Percentiles rank a stretch among this genome's conserved stretches.
These are phyloP conservation scores for Carcina quercana DNA, from an alignment of 2,888 invertebrate genomes.

Conservation along the genomic window DNA sequence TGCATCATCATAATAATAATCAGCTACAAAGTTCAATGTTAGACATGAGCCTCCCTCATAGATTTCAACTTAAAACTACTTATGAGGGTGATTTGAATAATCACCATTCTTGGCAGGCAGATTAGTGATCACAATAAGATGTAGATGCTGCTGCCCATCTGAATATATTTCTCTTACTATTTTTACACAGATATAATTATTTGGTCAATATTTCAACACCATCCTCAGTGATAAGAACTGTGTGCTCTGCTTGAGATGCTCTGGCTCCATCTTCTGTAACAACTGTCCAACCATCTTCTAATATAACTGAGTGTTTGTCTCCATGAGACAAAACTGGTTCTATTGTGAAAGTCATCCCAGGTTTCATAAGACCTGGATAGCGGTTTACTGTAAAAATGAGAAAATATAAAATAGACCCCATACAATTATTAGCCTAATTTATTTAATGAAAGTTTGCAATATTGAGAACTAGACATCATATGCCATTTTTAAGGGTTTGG, in stretches of 20 bases:
- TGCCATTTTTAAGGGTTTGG: too few relatives aligned
- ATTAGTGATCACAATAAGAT: constrained; percentile 6
- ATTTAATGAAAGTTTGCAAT: too few relatives aligned
- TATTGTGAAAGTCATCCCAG: constrained; percentile 97
- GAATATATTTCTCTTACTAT: too few relatives aligned
- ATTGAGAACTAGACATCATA: too few relatives aligned
- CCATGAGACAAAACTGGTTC: constrained; percentile 93
- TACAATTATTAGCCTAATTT: not conserved
- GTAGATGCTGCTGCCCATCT: too few relatives aligned
- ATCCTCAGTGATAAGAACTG: constrained; percentile 85
- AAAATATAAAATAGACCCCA: constrained; percentile 3
- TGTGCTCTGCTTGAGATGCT: constrained; percentile 94
- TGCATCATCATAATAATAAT: too few relatives aligned
- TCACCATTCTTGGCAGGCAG: too few relatives aligned
- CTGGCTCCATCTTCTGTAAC: constrained; percentile 86
- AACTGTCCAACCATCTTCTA: constrained; percentile 95
- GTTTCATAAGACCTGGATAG: constrained; percentile 80
- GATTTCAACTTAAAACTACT: too few relatives aligned
- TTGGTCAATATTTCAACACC: constrained; percentile 87
- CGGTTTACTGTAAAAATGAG: constrained; percentile 69
- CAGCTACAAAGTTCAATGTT: too few relatives aligned
- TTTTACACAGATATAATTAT: constrained; percentile 11
- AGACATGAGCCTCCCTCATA: too few relatives aligned
- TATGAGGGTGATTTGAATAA: too few relatives aligned
- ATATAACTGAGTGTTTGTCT: constrained; percentile 75